Evolutionary conservation across 2,797 vertebrate genomes (phyloP).

Genomic region (Crenichthys baileyi): DNA sequence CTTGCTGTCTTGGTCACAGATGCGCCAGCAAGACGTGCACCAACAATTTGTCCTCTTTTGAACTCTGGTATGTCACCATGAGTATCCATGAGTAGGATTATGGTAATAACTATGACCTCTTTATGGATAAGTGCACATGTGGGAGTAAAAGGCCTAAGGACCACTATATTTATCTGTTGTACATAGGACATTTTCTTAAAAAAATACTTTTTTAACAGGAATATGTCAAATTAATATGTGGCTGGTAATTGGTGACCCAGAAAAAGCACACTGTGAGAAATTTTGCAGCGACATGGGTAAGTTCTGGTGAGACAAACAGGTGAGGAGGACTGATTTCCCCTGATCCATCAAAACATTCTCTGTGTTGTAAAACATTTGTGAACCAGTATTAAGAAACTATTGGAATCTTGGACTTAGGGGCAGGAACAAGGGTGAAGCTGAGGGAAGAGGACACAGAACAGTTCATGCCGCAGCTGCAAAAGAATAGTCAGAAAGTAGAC

Average conservation of each 20-base stretch:
- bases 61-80: too few relatives aligned
- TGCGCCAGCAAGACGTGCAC: too few relatives aligned
- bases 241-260: too few relatives aligned
- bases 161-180: too few relatives aligned
- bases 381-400: background rate
- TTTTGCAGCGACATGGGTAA: background rate
- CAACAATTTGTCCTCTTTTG: too few relatives aligned
- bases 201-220: too few relatives aligned
- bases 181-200: too few relatives aligned
- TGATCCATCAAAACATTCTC: background rate
- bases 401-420: background rate
- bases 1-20: too few relatives aligned
- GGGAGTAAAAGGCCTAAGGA: background rate
- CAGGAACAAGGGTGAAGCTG: background rate
- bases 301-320: too few relatives aligned
- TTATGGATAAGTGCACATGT: slow-evolving; percentile 10
- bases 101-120: slow-evolving; percentile 39
- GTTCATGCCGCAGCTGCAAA: background rate
- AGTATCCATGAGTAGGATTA: slow-evolving; percentile 69
- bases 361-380: background rate
- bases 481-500: too few relatives aligned
- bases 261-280: too few relatives aligned
- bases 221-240: too few relatives aligned
- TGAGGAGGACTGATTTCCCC: background rate
- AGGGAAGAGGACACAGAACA: background rate